Evolutionary conservation across 23 tunicate genomes (phyloP).

Genomic region (Phallusia fumigata): DNA sequence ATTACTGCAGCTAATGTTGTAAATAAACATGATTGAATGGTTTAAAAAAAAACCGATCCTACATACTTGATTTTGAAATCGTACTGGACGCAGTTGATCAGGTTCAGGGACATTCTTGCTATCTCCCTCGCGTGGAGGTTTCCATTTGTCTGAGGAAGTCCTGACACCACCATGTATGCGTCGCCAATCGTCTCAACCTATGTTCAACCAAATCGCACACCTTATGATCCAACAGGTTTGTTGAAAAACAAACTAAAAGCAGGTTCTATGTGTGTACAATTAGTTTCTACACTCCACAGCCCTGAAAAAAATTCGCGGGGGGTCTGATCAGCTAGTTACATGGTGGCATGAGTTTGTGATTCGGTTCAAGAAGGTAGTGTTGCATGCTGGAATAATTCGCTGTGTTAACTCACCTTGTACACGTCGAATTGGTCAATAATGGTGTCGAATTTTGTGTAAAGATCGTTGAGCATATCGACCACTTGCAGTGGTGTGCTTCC

Average conservation of each 20-base stretch:
- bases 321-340: too few species aligned
- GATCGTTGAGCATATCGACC: constrained; percentile 88
- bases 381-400: not conserved
- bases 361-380: too few species aligned
- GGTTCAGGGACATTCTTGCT: constrained; percentile 75
- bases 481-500: constrained; percentile 79
- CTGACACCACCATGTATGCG: constrained; percentile 96
- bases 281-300: too few species aligned
- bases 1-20: too few species aligned
- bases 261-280: too few species aligned
- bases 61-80: constrained; percentile 64
- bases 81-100: constrained; percentile 51
- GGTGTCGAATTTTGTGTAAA: constrained; percentile 86
- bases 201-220: not conserved
- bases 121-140: constrained; percentile 80
- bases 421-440: constrained; percentile 75
- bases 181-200: constrained; percentile 97
- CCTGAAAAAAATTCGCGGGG: too few species aligned
- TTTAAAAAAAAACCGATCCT: not conserved
- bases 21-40: not conserved
- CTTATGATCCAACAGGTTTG: too few species aligned
- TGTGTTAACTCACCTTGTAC: constrained; percentile 57
- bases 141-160: constrained; percentile 80
- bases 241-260: too few species aligned
- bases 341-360: too few species aligned